Conservation (phyloP, 2,113 vertebrate species). For the Falcunculus frontatus region DNA sequence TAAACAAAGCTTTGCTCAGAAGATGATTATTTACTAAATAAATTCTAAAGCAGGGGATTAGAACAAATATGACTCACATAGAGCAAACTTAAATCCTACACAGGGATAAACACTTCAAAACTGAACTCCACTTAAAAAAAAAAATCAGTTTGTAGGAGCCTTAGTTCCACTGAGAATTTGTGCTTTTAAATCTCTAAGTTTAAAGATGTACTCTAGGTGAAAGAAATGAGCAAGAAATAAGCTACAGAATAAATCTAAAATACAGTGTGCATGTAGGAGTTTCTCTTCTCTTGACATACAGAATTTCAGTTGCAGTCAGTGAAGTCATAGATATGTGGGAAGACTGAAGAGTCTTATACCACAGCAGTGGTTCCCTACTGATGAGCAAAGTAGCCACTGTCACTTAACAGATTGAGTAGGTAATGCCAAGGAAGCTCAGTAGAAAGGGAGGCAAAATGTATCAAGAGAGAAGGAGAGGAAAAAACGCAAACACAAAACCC, state of each 20-base stretch:
- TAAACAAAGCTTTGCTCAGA: background rate
- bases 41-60: background rate
- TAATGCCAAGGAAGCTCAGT: background rate
- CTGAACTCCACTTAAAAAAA: background rate
- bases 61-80: slow-evolving; percentile 17
- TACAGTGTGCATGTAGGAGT: slow-evolving; percentile 8
- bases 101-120: background rate
- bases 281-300: slow-evolving; percentile 2
- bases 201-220: background rate
- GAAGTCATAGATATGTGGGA: slow-evolving; percentile 34
- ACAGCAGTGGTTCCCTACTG: background rate
- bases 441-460: background rate
- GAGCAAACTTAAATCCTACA: slow-evolving; percentile 3
- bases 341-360: background rate
- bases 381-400: background rate
- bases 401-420: background rate
- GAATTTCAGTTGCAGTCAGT: slow-evolving; percentile 6
- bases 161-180: background rate
- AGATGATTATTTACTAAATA: slow-evolving; percentile 32
- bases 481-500: background rate
- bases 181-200: background rate
- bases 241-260: background rate
- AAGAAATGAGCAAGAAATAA: background rate
- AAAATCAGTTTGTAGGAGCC: background rate
- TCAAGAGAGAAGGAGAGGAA: background rate